Conservation (phyloP, 1,140 invertebrate species). For the honey bee (Apis mellifera) region Amel_HAv3.1 CM009939.2:12256001-12256500, state of each 20-base stretch:
- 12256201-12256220: constrained; percentile 25
- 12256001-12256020: too few species aligned
- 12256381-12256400: constrained; percentile 11
- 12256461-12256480: background rate
- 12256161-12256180: background rate
- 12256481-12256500: background rate
- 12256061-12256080: too few species aligned
- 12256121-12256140: background rate
- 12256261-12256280: constrained; percentile 29
- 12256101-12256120: too few species aligned
- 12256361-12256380: background rate
- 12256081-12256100: too few species aligned
- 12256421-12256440: constrained; percentile 47
- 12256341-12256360: background rate
- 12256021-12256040: too few species aligned
- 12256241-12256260: constrained; percentile 18
- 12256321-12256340: background rate
- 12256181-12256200: background rate
- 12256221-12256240: constrained; percentile 14
- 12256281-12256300: constrained; percentile 11
- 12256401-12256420: constrained; percentile 35
- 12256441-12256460: constrained; percentile 41
- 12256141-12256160: background rate
- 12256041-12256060: too few species aligned
- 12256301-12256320: constrained; percentile 27